Evolutionary conservation across 2,113 vertebrate genomes (phyloP), one percentile per base, ranked within the genome.

Genomic region (Lontra canadensis): DNA sequence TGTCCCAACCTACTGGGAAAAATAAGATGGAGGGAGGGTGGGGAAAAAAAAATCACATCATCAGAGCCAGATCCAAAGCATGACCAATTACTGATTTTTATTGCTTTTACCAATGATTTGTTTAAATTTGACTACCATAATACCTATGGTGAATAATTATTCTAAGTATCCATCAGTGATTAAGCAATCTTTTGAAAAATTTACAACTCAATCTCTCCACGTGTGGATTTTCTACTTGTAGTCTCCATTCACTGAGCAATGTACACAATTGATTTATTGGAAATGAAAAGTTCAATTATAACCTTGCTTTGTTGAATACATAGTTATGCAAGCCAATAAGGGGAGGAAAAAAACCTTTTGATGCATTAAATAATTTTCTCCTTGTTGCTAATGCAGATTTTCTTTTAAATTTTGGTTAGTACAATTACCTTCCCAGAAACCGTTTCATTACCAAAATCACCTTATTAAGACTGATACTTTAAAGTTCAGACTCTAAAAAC

Each of bases 1-100:
- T 1, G 49, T 98, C 44, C 93, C 96, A 98, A 93, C 96, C 98
- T 99, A 97, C 93, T 94, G 97, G 98, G 96, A 97, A 97, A 97
- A 79, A 95, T 26, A 98, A 97, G 97, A 88, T 92, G 4, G 67
- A 76, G 81, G 25, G 18, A 44, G 29, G 7, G 47, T n/a, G 23
- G 88, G 63, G 21, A 13, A 42, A 31, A 55, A 83, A 67, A 88
- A 93, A 95, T 82, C 57, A 94, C 15, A 97, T 76, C 31, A 88
- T 96, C 97, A 97, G 87, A 94, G 85, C 44, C 49, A 93, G 71
- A 88, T 59, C 63, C 34, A 96, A 92, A 78, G 81, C 39, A 93
- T 83, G 21, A 83, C 9, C 67, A 47, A 73, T 31, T n/a, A 82
- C 6, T 71, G 34, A 52, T 57, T 83, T 83, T 61, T 69, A 79